phyloP scores from a whole-genome alignment of 2,888 invertebrate species.

The Acronicta alni region DNA sequence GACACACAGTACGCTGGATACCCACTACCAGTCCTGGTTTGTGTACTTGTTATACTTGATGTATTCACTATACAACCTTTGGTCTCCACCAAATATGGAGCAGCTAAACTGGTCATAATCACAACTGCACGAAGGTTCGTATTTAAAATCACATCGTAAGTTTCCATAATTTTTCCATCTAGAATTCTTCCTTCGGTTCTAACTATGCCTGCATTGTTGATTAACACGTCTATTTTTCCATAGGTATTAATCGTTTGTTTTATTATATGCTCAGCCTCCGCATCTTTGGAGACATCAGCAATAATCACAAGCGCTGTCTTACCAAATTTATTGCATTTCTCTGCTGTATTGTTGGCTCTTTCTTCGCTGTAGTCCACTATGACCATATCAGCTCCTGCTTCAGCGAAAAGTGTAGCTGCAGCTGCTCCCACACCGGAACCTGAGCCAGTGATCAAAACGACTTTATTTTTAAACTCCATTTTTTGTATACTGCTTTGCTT shows the following conservation, averaged over 20 bases:
- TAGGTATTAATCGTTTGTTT: constrained; percentile 56
- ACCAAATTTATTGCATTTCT: constrained; percentile 42
- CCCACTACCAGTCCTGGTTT: not conserved
- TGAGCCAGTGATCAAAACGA: constrained; percentile 64
- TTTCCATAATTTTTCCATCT: constrained; percentile 46
- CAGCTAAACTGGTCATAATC: constrained; percentile 60
- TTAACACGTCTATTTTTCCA: constrained; percentile 61
- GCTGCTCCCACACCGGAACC: constrained; percentile 68
- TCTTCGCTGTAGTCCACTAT: constrained; percentile 48
- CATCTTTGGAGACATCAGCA: constrained; percentile 59
- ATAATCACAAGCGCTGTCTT: constrained; percentile 49
- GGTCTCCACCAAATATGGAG: constrained; percentile 59
- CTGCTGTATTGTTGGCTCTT: constrained; percentile 29
- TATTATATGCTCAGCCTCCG: constrained; percentile 51
- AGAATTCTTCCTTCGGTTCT: constrained; percentile 25
- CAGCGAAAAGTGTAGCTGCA: constrained; percentile 59
- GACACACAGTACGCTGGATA: constrained; percentile 23
- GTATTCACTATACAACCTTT: constrained; percentile 70
- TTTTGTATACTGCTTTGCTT: not conserved
- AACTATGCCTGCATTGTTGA: constrained; percentile 64
- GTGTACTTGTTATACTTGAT: constrained; percentile 57
- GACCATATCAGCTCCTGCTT: constrained; percentile 50
- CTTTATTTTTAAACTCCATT: constrained; percentile 48
- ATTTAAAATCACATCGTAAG: constrained; percentile 63
- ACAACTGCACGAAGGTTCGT: constrained; percentile 65